Evolutionary conservation across 2,797 vertebrate genomes (phyloP).

Genomic region (Psittacula echo): DNA sequence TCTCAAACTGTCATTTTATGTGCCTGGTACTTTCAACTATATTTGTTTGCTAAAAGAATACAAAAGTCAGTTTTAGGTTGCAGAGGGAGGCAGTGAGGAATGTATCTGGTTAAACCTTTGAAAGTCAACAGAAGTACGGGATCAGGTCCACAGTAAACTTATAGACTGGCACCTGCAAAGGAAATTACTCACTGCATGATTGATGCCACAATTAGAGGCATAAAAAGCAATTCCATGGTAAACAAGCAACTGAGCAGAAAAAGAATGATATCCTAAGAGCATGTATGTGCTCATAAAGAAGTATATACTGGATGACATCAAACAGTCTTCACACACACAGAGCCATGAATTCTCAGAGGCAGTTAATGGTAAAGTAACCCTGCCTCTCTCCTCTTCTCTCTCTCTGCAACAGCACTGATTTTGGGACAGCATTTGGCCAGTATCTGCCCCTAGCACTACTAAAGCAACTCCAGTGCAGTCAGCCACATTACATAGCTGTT

Average conservation of each 20-base stretch:
- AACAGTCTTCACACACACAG: neutral
- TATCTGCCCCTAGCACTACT: neutral
- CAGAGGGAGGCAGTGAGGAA: neutral
- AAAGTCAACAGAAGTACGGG: slow-evolving; percentile 57
- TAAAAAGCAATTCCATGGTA: slow-evolving; percentile 54
- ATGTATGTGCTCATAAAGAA: neutral
- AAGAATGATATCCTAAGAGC: neutral
- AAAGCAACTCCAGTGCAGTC: neutral
- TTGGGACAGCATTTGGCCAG: neutral
- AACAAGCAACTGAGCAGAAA: slow-evolving; percentile 12
- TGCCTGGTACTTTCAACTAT: neutral
- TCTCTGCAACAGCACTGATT: fast-evolving
- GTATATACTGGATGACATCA: fast-evolving
- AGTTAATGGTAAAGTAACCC: neutral
- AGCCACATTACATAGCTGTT: neutral
- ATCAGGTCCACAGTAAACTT: slow-evolving; percentile 53
- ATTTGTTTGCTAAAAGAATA: neutral
- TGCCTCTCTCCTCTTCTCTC: neutral
- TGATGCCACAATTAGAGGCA: slow-evolving; percentile 58
- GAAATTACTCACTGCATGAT: slow-evolving; percentile 56
- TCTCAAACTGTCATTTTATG: neutral
- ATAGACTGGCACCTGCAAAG: slow-evolving; percentile 44
- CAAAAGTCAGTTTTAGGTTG: neutral
- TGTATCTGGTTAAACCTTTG: slow-evolving; percentile 4
- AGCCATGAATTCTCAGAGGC: neutral